These are phyloP conservation scores for Alexandromys fortis DNA, from an alignment of 2,113 vertebrate genomes.

Conservation along the genomic window DNA sequence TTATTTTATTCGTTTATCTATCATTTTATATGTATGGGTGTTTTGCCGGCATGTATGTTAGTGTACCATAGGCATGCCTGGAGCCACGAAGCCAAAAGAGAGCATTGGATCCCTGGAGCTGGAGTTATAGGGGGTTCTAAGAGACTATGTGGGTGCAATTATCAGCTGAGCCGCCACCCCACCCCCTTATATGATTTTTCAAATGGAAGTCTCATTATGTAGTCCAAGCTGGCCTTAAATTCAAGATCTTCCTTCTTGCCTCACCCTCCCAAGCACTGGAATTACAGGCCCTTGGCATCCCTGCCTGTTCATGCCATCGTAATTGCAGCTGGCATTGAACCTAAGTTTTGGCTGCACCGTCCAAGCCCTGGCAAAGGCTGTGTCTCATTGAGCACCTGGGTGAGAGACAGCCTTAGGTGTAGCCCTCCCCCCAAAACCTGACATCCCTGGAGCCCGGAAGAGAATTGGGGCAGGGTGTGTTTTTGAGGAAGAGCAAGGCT, in stretches of 20 bases:
- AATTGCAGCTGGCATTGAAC: neutral
- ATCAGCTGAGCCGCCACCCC: neutral
- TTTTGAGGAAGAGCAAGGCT: neutral
- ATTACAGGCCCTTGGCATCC: neutral
- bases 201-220: neutral
- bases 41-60: neutral
- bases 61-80: neutral
- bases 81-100: neutral
- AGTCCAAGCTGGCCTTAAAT: neutral
- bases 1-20: neutral
- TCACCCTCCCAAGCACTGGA: neutral
- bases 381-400: neutral
- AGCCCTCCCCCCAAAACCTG: neutral
- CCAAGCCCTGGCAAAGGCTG: neutral
- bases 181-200: neutral
- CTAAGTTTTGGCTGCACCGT: neutral
- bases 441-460: rapidly evolving
- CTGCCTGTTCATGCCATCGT: neutral
- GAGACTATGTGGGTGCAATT: neutral
- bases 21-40: neutral
- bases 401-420: too few relatives aligned
- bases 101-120: neutral
- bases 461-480: neutral
- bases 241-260: neutral
- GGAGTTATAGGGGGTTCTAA: neutral